Evolutionary conservation across 2,888 invertebrate species (phyloP).

Genomic region (Sinopyrophorus schimmeli): DNA sequence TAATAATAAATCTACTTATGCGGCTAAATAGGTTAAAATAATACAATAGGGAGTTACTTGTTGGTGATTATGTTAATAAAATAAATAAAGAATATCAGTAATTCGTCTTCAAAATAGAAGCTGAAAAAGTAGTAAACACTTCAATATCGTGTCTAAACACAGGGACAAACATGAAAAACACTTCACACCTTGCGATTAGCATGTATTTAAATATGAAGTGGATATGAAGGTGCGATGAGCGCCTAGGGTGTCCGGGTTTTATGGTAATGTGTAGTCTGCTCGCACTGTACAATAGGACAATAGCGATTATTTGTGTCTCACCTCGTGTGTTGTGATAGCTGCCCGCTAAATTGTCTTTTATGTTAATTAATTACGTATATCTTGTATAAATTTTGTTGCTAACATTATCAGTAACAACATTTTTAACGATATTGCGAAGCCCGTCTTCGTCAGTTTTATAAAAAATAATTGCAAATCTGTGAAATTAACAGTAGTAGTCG

Average conservation of each 20-base stretch:
- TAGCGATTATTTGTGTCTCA: conserved; percentile 37
- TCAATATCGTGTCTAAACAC: conserved; percentile 24
- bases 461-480: too few species aligned
- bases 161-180: conserved; percentile 30
- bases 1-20: too few species aligned
- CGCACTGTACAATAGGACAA: conserved; percentile 31
- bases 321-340: conserved; percentile 37
- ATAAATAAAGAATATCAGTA: too few species aligned
- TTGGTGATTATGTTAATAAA: too few species aligned
- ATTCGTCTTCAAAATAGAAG: neutral
- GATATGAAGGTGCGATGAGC: conserved; percentile 31
- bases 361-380: conserved; percentile 34
- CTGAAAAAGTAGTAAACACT: conserved; percentile 19
- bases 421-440: too few species aligned
- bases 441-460: too few species aligned
- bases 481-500: too few species aligned
- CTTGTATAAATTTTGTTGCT: too few species aligned
- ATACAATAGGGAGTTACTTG: too few species aligned
- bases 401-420: too few species aligned
- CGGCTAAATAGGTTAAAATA: too few species aligned
- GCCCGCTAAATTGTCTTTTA: conserved; percentile 36
- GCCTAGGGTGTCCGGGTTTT: conserved; percentile 31
- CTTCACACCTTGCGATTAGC: conserved; percentile 37
- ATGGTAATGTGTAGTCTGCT: conserved; percentile 30
- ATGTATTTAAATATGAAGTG: conserved; percentile 36